Evolutionary conservation across 2,888 invertebrate species (phyloP), one percentile per base, ranked within the genome.

Genomic region (Parnassius glacialis): DNA sequence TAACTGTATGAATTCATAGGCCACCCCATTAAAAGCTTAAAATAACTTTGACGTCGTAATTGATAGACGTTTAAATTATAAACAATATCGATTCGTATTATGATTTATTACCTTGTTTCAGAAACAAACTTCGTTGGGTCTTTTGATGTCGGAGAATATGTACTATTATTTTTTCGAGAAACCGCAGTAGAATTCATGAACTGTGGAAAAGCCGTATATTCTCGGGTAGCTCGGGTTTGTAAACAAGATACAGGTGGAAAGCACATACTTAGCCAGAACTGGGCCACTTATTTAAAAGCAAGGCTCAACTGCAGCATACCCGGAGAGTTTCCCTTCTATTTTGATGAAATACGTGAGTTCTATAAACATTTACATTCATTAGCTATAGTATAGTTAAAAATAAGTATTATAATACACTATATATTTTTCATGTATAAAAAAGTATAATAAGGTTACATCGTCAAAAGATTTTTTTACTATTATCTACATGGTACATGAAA

Each of bases 101-200:
- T 51, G 10, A n/a, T 56, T 54, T 45, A 50, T 51, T 25, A 57
- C 50, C 75, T 73, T 79, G 74, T 88, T 88, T 61, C 89, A 95
- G 95, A 94, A 83, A 94, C 95, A 34, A 94, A 95, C 83, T 95
- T 95, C 79, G 95, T 95, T 63, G 95, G 94, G 25, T 94, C 94
- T 47, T 95, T 94, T 80, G 94, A 94, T 75, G 93, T 93, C 43
- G 94, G 93, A 12, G 93, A 94, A 65, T 93, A 94, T 76, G 94
- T 95, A 48, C 92, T 94, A 76, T 94, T 95, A 87, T 95, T 95
- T 92, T 94, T 95, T 83, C 93, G 95, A 42, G 95, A 95, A 81
- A 93, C 93, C 25, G 95, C 95, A 0, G 93, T 94, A 56, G 93
- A 93, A 82, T 94, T 94, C 79, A 94, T 94, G 84, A 94, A 94